These are phyloP conservation scores for Mactromeris polynyma DNA, from an alignment of 2,888 invertebrate species.

Conservation along the genomic window DNA sequence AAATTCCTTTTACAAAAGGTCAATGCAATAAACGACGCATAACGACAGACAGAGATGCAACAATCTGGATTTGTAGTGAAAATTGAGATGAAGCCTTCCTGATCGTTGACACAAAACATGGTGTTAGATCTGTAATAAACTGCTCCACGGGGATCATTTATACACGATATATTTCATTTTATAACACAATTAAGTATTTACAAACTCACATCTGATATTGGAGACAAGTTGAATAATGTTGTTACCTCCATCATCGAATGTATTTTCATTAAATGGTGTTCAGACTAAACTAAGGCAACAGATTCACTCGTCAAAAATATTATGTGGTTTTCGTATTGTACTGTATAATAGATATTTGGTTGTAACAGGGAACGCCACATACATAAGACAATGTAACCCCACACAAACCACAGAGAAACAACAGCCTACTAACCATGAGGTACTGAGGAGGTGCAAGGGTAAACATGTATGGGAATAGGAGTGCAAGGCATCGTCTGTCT, in stretches of 20 bases:
- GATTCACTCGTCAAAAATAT: no score
- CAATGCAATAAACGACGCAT: not conserved
- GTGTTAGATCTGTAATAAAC: not conserved
- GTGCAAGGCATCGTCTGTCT: no score
- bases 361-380: no score
- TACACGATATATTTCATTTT: not conserved
- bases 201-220: not conserved
- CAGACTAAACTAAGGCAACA: not conserved
- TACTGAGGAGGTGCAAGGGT: no score
- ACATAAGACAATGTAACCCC: no score
- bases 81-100: not conserved
- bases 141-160: not conserved
- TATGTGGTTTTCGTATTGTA: no score
- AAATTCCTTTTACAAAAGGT: not conserved
- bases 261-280: not conserved
- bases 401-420: no score
- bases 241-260: not conserved
- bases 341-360: no score
- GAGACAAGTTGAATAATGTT: not conserved
- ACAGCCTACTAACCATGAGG: no score
- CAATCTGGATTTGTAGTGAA: not conserved
- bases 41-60: not conserved
- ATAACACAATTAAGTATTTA: not conserved
- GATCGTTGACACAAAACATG: not conserved
- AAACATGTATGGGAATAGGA: no score